Evolutionary conservation across 2,113 vertebrate genomes (phyloP).

Genomic region (Garra rufa): DNA sequence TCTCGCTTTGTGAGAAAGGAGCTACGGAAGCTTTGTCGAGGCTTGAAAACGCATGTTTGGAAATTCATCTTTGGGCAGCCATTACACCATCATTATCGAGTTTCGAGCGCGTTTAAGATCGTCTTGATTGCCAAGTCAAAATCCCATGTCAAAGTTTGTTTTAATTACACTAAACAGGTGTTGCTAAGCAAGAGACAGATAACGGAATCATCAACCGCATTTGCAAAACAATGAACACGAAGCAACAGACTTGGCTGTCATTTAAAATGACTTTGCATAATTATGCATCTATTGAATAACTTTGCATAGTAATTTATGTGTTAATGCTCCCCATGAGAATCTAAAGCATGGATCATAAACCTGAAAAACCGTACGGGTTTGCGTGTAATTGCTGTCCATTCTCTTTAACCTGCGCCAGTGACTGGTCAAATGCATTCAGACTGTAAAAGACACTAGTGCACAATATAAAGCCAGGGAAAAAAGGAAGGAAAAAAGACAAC

Average conservation of each 20-base stretch:
- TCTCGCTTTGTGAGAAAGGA: neutral
- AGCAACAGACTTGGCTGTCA: slow-evolving; percentile 72
- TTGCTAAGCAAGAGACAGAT: slow-evolving; percentile 69
- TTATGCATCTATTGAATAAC: slow-evolving; percentile 75
- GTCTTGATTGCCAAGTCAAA: slow-evolving; percentile 68
- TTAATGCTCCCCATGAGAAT: slow-evolving; percentile 69
- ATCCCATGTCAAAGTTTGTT: slow-evolving; percentile 74
- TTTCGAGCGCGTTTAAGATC: slow-evolving; percentile 54
- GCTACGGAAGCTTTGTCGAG: slow-evolving; percentile 13
- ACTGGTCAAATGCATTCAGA: slow-evolving; percentile 66
- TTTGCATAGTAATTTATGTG: slow-evolving; percentile 76
- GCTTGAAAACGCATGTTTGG: slow-evolving; percentile 26
- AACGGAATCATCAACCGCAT: slow-evolving; percentile 74
- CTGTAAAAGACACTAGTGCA: slow-evolving; percentile 56
- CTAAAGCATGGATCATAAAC: slow-evolving; percentile 56
- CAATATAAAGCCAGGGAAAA: slow-evolving; percentile 46
- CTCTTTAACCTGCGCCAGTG: slow-evolving; percentile 63
- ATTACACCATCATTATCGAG: slow-evolving; percentile 48
- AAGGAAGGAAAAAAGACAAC: neutral
- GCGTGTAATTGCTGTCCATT: slow-evolving; percentile 61
- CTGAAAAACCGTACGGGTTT: slow-evolving; percentile 51
- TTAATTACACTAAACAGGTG: slow-evolving; percentile 78
- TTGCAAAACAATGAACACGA: slow-evolving; percentile 78
- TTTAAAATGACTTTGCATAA: slow-evolving; percentile 77
- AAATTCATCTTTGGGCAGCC: slow-evolving; percentile 46